These are phyloP conservation scores for Probosciger aterrimus DNA, from an alignment of 2,113 vertebrate species.

Conservation along the genomic window DNA sequence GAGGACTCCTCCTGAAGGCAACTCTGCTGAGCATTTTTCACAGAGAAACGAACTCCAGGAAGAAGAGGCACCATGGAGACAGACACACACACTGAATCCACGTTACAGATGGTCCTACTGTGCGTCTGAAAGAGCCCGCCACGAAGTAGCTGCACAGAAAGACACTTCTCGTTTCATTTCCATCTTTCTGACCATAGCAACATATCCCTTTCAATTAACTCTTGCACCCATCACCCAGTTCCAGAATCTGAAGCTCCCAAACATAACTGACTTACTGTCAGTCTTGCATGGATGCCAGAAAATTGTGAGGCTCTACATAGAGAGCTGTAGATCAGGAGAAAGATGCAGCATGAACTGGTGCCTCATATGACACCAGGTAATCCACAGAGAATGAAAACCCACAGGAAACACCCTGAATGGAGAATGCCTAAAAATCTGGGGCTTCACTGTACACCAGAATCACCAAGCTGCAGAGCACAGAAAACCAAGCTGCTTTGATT, in stretches of 20 bases:
- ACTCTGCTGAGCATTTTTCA: background rate
- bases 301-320: background rate
- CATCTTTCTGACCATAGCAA: background rate
- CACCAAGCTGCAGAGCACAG: background rate
- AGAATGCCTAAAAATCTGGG: background rate
- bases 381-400: background rate
- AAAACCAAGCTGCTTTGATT: background rate
- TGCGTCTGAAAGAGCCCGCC: background rate
- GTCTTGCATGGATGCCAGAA: background rate
- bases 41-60: background rate
- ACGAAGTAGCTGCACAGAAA: background rate
- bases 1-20: background rate
- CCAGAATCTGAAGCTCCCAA: background rate
- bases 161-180: background rate
- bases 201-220: background rate
- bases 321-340: background rate
- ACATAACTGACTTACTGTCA: background rate
- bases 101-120: background rate
- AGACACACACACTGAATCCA: background rate
- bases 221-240: background rate
- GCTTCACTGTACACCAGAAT: background rate
- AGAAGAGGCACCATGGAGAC: background rate
- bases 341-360: background rate
- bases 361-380: background rate
- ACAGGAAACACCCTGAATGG: background rate